Percentiles rank a stretch among this genome's conserved stretches.
phyloP scores from a whole-genome alignment of 2,113 vertebrate genomes.

The Syngnathoides biaculeatus region DNA sequence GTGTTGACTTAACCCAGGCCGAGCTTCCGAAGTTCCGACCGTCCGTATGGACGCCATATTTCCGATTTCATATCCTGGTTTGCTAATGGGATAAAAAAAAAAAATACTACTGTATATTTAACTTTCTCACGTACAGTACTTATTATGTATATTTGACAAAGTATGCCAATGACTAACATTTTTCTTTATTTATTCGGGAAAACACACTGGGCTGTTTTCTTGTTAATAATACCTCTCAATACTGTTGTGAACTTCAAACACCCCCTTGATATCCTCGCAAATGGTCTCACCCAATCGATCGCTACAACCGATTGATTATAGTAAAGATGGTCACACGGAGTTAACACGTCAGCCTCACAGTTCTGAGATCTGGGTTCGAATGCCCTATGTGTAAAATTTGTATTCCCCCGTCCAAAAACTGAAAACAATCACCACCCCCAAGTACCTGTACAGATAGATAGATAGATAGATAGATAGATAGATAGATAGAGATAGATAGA shows the following conservation, averaged over 20 bases:
- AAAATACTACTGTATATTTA: not conserved
- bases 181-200: no score
- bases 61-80: constrained; percentile 46
- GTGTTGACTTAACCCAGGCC: constrained; percentile 76
- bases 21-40: constrained; percentile 59
- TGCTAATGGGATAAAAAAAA: constrained; percentile 29
- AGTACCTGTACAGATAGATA: not conserved
- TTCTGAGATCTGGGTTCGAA: no score
- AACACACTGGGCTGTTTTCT: not conserved
- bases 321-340: no score
- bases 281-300: not conserved
- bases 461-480: not conserved
- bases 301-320: no score
- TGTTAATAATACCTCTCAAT: not conserved
- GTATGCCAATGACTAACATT: not conserved
- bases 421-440: no score
- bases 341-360: no score
- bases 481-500: not conserved
- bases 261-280: not conserved
- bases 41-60: constrained; percentile 53
- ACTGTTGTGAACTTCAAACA: not conserved
- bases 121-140: not conserved
- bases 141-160: not conserved
- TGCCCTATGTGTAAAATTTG: no score
- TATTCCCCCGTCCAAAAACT: no score